Percentiles rank a stretch among this genome's conserved stretches.
These are phyloP conservation scores for Lipotes vexillifer DNA, from an alignment of 2,113 vertebrate genomes.

Conservation along the genomic window DNA sequence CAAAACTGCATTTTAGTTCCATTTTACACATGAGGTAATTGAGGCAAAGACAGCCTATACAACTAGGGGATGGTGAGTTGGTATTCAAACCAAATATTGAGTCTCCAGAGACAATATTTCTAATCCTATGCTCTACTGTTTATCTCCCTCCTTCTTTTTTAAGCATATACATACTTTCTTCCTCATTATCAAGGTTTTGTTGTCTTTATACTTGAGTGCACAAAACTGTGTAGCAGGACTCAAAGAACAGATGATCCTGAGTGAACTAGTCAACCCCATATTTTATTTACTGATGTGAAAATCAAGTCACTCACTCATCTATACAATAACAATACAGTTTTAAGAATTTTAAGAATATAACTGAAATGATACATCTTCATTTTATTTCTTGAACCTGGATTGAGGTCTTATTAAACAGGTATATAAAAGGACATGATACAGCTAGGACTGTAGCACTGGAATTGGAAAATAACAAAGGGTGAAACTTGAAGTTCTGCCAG, in stretches of 20 bases:
- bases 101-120: accelerated
- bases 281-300: not conserved
- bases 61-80: not conserved
- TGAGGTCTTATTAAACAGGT: not conserved
- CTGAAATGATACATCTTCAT: not conserved
- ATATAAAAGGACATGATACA: not conserved
- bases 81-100: not conserved
- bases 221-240: not conserved
- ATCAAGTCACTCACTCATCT: not conserved
- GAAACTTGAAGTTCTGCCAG: not conserved
- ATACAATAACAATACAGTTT: not conserved
- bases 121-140: not conserved
- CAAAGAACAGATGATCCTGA: not conserved
- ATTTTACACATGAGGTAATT: not conserved
- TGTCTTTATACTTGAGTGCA: not conserved
- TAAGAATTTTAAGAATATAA: not conserved
- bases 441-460: not conserved
- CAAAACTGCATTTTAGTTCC: not conserved
- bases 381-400: not conserved
- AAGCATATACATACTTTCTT: not conserved
- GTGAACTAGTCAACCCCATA: not conserved
- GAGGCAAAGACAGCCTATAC: not conserved
- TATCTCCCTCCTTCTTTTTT: not conserved
- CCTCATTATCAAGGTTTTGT: not conserved
- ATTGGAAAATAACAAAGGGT: not conserved